Conservation (phyloP, 2,113 vertebrate species). For the Sporophila hypoxantha region DNA sequence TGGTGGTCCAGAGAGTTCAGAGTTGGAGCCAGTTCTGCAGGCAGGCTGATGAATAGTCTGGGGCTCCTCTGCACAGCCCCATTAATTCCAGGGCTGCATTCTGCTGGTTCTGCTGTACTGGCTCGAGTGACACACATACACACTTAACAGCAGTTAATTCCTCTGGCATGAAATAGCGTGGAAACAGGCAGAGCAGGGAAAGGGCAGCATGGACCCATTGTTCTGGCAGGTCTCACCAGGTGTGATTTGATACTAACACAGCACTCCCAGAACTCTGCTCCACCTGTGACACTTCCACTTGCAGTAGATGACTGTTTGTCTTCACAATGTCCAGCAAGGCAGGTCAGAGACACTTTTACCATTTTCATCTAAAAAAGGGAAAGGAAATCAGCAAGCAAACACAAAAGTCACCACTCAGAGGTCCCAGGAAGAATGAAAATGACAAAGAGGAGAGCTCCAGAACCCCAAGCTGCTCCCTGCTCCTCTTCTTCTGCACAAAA, state of each 20-base stretch:
- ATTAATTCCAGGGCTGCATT: neutral
- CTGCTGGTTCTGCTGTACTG: neutral
- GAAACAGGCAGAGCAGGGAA: neutral
- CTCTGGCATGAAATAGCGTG: neutral
- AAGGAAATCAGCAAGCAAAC: neutral
- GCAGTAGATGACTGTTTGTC: neutral
- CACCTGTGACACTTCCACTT: rapidly evolving
- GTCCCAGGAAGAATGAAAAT: neutral
- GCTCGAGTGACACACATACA: neutral
- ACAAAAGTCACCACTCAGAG: neutral
- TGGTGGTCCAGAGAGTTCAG: rapidly evolving
- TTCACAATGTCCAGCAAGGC: rapidly evolving
- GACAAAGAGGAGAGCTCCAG: neutral
- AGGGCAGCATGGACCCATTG: neutral
- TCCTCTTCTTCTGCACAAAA: neutral
- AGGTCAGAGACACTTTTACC: neutral
- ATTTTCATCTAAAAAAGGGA: neutral
- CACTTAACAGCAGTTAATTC: neutral
- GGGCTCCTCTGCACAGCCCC: neutral
- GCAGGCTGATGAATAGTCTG: neutral
- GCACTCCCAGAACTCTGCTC: neutral
- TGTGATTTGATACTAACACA: neutral
- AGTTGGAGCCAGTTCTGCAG: neutral
- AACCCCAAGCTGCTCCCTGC: neutral
- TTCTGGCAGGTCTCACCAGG: neutral